Percentiles rank a stretch among this genome's conserved stretches.
These are phyloP conservation scores for Hipposideros larvatus DNA, from an alignment of 2,797 vertebrate genomes.

Conservation along the genomic window DNA sequence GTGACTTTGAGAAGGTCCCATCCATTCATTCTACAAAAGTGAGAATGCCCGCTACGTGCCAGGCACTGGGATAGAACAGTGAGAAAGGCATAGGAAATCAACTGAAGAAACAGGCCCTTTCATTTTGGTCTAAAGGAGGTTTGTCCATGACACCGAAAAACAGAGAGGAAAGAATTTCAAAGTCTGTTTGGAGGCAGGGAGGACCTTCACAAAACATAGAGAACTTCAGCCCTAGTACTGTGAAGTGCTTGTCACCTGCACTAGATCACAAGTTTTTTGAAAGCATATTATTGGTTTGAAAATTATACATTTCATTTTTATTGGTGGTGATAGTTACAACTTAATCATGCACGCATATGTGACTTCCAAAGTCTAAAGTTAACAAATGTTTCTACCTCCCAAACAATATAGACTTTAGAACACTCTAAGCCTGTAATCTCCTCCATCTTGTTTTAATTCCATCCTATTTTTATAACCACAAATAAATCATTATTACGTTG, in stretches of 20 bases:
- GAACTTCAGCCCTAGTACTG: not conserved
- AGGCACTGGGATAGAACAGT: not conserved
- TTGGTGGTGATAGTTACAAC: not conserved
- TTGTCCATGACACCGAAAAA: not conserved
- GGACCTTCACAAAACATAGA: not conserved
- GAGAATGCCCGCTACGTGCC: not conserved
- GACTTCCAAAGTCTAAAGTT: not conserved
- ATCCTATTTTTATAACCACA: not conserved
- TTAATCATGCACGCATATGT: rapidly evolving
- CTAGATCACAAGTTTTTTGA: not conserved
- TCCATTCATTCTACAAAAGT: not conserved
- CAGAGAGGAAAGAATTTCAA: not conserved
- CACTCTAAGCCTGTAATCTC: not conserved
- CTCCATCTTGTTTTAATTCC: not conserved
- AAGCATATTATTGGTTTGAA: not conserved
- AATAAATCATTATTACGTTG: not conserved
- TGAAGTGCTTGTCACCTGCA: not conserved
- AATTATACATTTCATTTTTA: not conserved
- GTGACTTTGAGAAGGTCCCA: not conserved
- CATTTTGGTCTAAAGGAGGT: not conserved
- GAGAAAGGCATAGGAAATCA: not conserved
- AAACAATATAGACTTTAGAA: not conserved
- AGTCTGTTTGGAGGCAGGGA: not conserved
- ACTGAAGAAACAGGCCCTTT: not conserved
- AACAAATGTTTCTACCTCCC: not conserved